Evolutionary conservation across 2,113 vertebrate genomes (phyloP).

Genomic region (Caretta caretta): DNA sequence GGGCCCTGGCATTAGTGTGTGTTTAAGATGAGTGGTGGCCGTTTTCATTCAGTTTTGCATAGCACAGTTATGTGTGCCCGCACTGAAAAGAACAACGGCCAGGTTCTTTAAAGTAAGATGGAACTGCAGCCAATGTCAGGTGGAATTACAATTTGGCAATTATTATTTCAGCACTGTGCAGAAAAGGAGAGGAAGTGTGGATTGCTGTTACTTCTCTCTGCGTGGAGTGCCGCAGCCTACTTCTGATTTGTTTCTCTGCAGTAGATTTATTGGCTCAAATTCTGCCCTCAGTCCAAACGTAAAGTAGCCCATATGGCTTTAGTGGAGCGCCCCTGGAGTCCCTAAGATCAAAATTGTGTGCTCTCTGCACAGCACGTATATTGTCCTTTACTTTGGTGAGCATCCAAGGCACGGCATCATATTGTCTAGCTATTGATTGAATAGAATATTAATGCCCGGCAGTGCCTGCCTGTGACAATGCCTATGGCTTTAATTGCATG

Average conservation of each 20-base stretch:
- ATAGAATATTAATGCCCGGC: neutral
- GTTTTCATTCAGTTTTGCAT: slow-evolving; percentile 2
- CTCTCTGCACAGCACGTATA: neutral
- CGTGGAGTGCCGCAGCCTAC: neutral
- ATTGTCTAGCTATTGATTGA: neutral
- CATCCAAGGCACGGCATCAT: neutral
- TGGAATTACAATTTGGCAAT: slow-evolving; percentile 33
- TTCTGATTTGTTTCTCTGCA: slow-evolving; percentile 47
- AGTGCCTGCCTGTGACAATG: slow-evolving; percentile 21
- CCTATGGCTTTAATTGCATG: slow-evolving; percentile 39
- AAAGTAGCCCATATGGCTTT: neutral
- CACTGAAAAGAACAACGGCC: slow-evolving; percentile 33
- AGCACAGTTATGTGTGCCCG: neutral
- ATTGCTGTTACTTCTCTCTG: slow-evolving; percentile 26
- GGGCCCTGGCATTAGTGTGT: neutral
- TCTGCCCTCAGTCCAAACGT: neutral
- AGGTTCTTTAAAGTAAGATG: neutral
- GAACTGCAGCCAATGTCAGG: neutral
- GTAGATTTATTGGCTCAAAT: slow-evolving; percentile 33
- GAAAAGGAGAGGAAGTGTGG: slow-evolving; percentile 48
- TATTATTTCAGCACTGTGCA: slow-evolving; percentile 33
- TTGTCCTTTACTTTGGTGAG: neutral
- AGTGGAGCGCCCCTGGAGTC: neutral
- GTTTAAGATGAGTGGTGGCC: neutral
- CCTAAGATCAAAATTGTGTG: neutral